Evolutionary conservation across 2,113 vertebrate species (phyloP).

Genomic region (Asarcornis scutulata): DNA sequence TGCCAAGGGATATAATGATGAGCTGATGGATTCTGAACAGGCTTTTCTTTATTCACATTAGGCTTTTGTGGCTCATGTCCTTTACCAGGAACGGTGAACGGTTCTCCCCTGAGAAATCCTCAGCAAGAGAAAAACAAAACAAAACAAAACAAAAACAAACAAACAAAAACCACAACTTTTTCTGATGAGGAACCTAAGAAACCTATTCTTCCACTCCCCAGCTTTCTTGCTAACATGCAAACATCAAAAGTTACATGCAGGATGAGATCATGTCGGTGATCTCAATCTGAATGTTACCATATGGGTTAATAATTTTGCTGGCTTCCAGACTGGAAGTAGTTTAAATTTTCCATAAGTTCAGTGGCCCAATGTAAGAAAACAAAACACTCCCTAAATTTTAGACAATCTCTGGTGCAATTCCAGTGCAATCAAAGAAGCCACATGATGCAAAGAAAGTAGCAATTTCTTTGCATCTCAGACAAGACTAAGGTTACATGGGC

Average conservation of each 20-base stretch:
- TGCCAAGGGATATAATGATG: neutral
- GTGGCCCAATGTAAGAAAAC: conserved; percentile 16
- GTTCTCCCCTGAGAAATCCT: neutral
- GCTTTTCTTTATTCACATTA: neutral
- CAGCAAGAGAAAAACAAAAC: neutral
- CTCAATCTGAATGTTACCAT: conserved; percentile 47
- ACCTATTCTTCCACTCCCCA: neutral
- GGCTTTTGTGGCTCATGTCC: neutral
- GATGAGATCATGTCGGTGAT: conserved; percentile 55
- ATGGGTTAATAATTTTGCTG: conserved; percentile 43
- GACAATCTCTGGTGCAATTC: neutral
- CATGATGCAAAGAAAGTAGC: neutral
- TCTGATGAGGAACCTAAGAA: neutral
- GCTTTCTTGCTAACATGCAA: conserved; percentile 34
- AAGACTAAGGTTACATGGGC: neutral
- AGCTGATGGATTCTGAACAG: neutral
- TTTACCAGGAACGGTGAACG: neutral
- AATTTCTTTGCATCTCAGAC: neutral
- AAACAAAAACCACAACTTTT: neutral
- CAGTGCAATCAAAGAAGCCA: neutral
- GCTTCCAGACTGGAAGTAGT: neutral
- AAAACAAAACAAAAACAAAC: too few relatives aligned
- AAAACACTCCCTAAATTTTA: neutral
- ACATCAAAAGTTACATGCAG: neutral
- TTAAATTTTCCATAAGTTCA: conserved; percentile 48